Conservation (phyloP, 2,888 invertebrate species). For the Ferdinandea cuprea region DNA sequence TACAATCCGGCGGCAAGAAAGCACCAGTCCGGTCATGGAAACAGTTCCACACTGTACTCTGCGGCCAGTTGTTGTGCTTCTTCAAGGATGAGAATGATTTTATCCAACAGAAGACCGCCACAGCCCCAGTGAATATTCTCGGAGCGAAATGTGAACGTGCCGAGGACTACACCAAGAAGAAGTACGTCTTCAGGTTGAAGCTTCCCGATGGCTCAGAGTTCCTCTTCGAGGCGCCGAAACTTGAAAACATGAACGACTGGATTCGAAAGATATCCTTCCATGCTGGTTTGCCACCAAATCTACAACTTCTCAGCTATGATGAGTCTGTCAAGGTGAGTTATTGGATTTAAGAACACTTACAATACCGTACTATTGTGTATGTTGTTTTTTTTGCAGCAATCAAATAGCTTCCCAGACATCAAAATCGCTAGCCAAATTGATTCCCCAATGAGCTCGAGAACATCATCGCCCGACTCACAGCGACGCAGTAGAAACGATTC, state of each 20-base stretch:
- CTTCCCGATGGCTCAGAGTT: constrained; percentile 97
- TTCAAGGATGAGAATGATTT: constrained; percentile 98
- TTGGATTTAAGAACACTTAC: neutral
- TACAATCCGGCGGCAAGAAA: constrained; percentile 95
- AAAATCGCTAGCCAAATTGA: constrained; percentile 83
- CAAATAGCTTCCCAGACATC: constrained; percentile 82
- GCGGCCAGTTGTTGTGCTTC: constrained; percentile 98
- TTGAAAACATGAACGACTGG: constrained; percentile 93
- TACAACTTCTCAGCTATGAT: constrained; percentile 93
- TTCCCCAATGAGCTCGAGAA: constrained; percentile 84
- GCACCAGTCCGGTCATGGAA: constrained; percentile 98
- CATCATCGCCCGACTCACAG: constrained; percentile 85
- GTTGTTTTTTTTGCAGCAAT: constrained; percentile 78
- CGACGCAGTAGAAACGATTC: constrained; percentile 81
- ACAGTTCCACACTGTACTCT: constrained; percentile 95
- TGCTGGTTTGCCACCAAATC: constrained; percentile 93
- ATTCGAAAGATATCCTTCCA: constrained; percentile 96
- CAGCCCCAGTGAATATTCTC: constrained; percentile 91
- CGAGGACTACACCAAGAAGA: constrained; percentile 97
- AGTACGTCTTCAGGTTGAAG: constrained; percentile 94
- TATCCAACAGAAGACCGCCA: constrained; percentile 92
- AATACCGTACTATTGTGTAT: neutral
- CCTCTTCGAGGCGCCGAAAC: constrained; percentile 91
- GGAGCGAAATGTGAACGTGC: constrained; percentile 93
- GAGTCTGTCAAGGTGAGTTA: constrained; percentile 85